These are phyloP conservation scores for Apamea sordens DNA, from an alignment of 2,888 invertebrate genomes.

Conservation along the genomic window DNA sequence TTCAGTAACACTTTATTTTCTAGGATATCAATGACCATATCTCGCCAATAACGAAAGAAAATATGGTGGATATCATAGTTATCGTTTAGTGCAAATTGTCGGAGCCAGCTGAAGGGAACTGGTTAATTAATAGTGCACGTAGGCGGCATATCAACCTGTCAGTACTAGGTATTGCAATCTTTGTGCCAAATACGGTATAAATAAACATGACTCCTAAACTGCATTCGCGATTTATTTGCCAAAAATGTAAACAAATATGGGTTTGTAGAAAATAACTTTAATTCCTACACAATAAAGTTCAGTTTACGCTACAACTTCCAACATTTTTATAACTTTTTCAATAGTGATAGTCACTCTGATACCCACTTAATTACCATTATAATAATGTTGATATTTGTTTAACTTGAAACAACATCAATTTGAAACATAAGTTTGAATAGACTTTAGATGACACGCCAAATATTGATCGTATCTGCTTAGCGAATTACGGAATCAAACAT, in stretches of 20 bases:
- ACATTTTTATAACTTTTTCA: too few relatives aligned
- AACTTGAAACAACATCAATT: too few relatives aligned
- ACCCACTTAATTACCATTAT: too few relatives aligned
- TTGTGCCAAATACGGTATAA: constrained; percentile 63
- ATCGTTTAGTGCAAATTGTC: constrained; percentile 47
- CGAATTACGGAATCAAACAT: constrained; percentile 35
- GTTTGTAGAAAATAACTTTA: too few relatives aligned
- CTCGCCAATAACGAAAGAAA: constrained; percentile 21
- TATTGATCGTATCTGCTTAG: constrained; percentile 35
- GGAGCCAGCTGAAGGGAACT: constrained; percentile 46
- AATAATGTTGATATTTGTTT: too few relatives aligned
- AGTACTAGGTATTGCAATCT: constrained; percentile 60
- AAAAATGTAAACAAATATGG: too few relatives aligned
- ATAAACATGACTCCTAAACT: constrained; percentile 57
- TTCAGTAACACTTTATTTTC: not conserved
- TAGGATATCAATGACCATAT: constrained; percentile 31
- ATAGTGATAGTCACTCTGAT: too few relatives aligned
- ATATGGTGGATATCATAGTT: constrained; percentile 30
- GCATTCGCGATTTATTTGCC: too few relatives aligned
- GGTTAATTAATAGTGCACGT: constrained; percentile 60
- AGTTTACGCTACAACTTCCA: too few relatives aligned
- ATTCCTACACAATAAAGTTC: too few relatives aligned
- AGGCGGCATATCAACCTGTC: constrained; percentile 60
- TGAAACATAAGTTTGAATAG: too few relatives aligned
- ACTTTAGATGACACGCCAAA: constrained; percentile 44